A percentile compares a stretch with the other conserved stretches of the same genome.
phyloP scores from a whole-genome alignment of 1,140 invertebrate genomes.

The Maniola jurtina region DNA sequence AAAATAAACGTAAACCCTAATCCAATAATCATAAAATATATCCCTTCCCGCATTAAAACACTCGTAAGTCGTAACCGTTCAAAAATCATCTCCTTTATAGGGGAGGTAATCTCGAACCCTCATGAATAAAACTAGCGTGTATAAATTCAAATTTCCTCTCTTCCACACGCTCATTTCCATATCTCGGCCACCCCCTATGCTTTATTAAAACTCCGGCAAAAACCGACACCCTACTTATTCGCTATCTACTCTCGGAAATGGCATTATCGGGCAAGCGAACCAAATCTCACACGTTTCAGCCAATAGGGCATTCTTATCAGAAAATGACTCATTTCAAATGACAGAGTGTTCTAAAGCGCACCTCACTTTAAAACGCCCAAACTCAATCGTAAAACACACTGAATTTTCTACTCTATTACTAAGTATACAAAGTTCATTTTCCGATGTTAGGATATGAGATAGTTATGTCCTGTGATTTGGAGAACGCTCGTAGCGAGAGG shows the following conservation, averaged over 20 bases:
- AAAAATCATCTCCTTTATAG: slow-evolving; percentile 37
- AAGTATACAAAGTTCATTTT: slow-evolving; percentile 28
- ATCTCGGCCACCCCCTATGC: slow-evolving; percentile 70
- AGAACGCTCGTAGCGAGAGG: slow-evolving; percentile 63
- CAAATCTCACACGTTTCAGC: slow-evolving; percentile 73
- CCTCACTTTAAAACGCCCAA: slow-evolving; percentile 48
- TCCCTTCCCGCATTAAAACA: slow-evolving; percentile 22
- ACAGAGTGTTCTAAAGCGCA: slow-evolving; percentile 74
- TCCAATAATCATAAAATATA: slow-evolving; percentile 5
- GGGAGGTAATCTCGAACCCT: slow-evolving; percentile 57
- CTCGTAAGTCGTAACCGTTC: slow-evolving; percentile 53
- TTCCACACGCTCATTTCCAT: slow-evolving; percentile 76
- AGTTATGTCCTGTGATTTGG: slow-evolving; percentile 48
- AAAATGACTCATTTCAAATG: slow-evolving; percentile 79
- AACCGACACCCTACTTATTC: slow-evolving; percentile 71
- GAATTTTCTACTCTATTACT: slow-evolving; percentile 40
- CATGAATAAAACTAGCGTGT: slow-evolving; percentile 76
- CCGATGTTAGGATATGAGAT: neutral
- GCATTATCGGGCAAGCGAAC: slow-evolving; percentile 66
- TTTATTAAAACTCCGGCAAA: slow-evolving; percentile 77
- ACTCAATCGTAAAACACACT: slow-evolving; percentile 9
- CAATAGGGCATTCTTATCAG: slow-evolving; percentile 79
- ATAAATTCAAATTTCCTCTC: slow-evolving; percentile 79
- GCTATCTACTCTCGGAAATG: slow-evolving; percentile 75
- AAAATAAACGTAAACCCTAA: too few species aligned